Evolutionary conservation across 2,888 invertebrate species (phyloP).

Genomic region (Mongoloraphidia duomilia): DNA sequence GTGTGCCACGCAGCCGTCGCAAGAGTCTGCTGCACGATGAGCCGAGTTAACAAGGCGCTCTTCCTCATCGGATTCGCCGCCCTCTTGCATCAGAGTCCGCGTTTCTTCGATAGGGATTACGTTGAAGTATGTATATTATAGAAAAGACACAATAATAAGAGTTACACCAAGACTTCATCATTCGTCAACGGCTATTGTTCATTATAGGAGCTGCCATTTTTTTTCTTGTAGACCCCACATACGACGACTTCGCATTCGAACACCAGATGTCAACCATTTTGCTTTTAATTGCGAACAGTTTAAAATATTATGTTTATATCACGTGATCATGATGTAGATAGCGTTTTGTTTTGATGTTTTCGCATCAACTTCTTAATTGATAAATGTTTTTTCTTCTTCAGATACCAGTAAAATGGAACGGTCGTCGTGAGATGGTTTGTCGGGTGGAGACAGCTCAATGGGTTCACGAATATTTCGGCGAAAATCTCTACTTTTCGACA

Average conservation of each 20-base stretch:
- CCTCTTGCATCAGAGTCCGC: slow-evolving; percentile 65
- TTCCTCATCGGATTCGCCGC: slow-evolving; percentile 66
- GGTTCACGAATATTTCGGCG: slow-evolving; percentile 49
- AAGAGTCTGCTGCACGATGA: slow-evolving; percentile 60
- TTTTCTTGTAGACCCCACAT: no score
- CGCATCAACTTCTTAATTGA: no score
- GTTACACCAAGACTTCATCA: no score
- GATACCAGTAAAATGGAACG: slow-evolving; percentile 53
- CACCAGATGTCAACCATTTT: no score
- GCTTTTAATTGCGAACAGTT: no score
- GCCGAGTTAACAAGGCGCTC: slow-evolving; percentile 63
- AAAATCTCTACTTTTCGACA: slow-evolving; percentile 64
- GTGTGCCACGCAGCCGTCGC: slow-evolving; percentile 87
- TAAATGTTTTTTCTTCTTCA: slow-evolving; percentile 24
- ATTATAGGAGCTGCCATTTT: no score
- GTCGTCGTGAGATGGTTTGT: slow-evolving; percentile 51
- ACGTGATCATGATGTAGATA: not conserved
- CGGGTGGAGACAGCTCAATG: slow-evolving; percentile 49
- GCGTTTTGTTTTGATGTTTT: no score
- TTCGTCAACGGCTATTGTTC: no score
- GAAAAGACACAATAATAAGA: no score
- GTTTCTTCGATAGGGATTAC: slow-evolving; percentile 62
- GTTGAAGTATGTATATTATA: slow-evolving; percentile 26
- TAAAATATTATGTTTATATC: no score
- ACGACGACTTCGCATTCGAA: no score